Base-by-base conservation (phyloP, 2,797 vertebrate species). In the Zenarchopterus dispar region DNA sequence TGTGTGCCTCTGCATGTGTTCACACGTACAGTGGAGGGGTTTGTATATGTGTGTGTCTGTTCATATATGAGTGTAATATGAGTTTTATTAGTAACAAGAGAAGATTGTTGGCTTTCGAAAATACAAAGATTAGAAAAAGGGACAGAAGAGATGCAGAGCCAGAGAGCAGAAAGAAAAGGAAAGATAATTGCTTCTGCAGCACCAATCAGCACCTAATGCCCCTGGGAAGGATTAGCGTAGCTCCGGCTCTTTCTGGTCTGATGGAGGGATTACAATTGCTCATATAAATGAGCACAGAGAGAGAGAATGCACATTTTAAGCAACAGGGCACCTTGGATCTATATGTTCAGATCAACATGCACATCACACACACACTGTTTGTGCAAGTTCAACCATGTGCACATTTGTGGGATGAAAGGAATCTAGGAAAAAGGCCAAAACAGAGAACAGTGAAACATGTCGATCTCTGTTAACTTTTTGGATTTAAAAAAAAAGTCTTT, bases 251-350 rank as follows among this genome's bases (percentile, higher is more conserved):
- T 72, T 80, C 75, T 77, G 71, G 72, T 78, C 80, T 87, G 78
- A 89, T 88, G 84, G 75, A 78, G 81, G 83, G 84, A 86, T 89
- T 86, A 87, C 70, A 93, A 92, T 89, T 84, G 88, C 80, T 84
- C 81, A 88, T 89, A 84, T 70, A 90, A 92, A 92, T 66, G 45
- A 76, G 69, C 23, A 48, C 77, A 80, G 82, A 92, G 86, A 89
- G 83, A 92, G 84, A 92, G 84, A 92, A 92, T 86, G 80, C 78
- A 82, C 73, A 60, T 90, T 88, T 90, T 51, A 53, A 85, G 73
- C 67, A 84, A 61, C 73, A 74, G 71, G 62, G 68, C 49, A 83
- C 72, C 67, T 68, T 61, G 45, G 75, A 81, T 82, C 67, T 58
- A 62, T 48, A 51, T 51, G 56, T 57, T 72, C 43, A 58, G 54